Evolutionary conservation across 2,888 invertebrate genomes (phyloP), one percentile per base, ranked within the genome.

Genomic region (Masnerella sp.): DNA sequence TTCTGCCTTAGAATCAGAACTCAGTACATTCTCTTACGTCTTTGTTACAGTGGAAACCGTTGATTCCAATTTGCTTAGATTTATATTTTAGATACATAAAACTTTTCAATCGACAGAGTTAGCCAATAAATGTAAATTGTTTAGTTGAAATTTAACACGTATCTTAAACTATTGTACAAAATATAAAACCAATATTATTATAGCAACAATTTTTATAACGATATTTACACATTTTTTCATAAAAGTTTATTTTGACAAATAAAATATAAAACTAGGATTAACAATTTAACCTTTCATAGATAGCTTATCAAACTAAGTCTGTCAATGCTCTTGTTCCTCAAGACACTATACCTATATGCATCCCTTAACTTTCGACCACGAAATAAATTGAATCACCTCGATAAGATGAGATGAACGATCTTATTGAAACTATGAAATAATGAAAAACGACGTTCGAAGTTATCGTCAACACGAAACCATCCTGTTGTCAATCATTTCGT

Each of bases 391-490:
- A 58, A 34, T 58, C 49, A 40, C 15, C 30, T 40, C 56, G 49
- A 56, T 49, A 47, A 49, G 56, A 17, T 9, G 14, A 56, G 58
- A 43, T 51, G 49, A 43, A 38, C 49, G 43, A 22, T 58, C 36
- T 67, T 58, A 51, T 42, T 49, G 58, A 58, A 67, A 58, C 58
- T 51, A 43, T 34, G 40, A 51, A 51, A 51, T 58, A 51, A 58
- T 67, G 67, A 67, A 58, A 58, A 67, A 67, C 49, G 67, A 58
- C 12, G 45, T 38, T 15, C 15, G 20, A 56, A 65, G 40, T 49
- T 67, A 47, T 49, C 4, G 40, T 25, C 9, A 14, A 9, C 11
- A 32, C 15, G 12, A 5, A 38, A 5, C 20, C 25, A 49, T 40
- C 14, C 3, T 20, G 18, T 14, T 67, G 38, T 43, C 49, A 58